Base-by-base conservation (phyloP, 1,140 invertebrate species). In the Matsumurasca onukii region DNA sequence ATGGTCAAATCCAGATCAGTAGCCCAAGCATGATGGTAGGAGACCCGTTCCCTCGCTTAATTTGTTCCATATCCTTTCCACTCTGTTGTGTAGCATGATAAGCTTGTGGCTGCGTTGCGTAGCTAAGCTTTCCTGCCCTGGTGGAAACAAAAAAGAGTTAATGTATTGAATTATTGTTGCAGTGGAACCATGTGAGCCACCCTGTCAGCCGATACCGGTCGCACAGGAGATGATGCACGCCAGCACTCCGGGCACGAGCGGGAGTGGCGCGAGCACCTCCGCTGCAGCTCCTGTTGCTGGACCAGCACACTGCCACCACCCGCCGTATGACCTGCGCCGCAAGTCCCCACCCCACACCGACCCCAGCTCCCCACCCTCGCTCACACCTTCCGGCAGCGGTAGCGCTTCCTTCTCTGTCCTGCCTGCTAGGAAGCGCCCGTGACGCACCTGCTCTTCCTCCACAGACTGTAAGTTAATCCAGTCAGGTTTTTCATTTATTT, bases 261-360 rank as follows among this genome's bases (percentile, higher is more conserved):
- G 51, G 1, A 49, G 27, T 39, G 45, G 29, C 76, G 76, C 31
- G 27, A 34, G 12, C 22, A 78, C 70, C 73, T 25, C 79, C 79
- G 34, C 30, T 13, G 45, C 66, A 24, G 52, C 51, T 25, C 20
- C 69, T 49, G 31, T 55, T 25, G 22, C 57, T n/a, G 65, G 48
- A 13, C 81, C 80, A 1, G 79, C 79, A 3, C 79, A 80, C 61
- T 82, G 80, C 71, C 91, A 93, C 78, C 91, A 92, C 76, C 90
- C 90, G 65, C 91, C 91, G 0, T 93, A 93, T 75, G 91, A 93
- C 77, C 81, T 93, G 72, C 84, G 91, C 70, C 84, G 91, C 71
- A 93, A 93, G 74, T 92, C 75, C 27, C 75, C 75, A 17, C 52
- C 77, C 79, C 57, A 86, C 78, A 67, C 80, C 75, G 65, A 80